Evolutionary conservation across 2,888 invertebrate genomes (phyloP).

Genomic region (Temnothorax rugatulus): DNA sequence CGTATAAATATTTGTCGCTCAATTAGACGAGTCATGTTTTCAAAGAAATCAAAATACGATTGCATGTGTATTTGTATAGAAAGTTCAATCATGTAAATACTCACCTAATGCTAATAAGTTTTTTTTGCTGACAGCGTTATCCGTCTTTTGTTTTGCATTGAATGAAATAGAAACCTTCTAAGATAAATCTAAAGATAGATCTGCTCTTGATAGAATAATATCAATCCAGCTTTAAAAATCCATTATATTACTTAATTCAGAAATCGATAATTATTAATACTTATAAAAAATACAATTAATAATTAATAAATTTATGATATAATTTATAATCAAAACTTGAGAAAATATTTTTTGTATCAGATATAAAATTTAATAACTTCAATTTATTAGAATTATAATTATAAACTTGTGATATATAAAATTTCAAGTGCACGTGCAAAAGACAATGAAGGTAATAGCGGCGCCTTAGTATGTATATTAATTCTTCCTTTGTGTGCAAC

Average conservation of each 20-base stretch:
- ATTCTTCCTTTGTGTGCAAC: slow-evolving; percentile 12
- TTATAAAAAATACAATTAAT: neutral
- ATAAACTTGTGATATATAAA: neutral
- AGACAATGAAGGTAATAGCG: neutral
- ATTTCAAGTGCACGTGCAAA: slow-evolving; percentile 37
- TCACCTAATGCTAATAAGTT: neutral
- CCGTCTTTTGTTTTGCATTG: neutral
- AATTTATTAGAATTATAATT: neutral
- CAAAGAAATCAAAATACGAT: neutral
- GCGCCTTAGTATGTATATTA: slow-evolving; percentile 57
- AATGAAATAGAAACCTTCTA: neutral
- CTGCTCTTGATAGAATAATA: neutral
- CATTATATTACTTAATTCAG: neutral
- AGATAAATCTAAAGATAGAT: neutral
- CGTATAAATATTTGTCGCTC: neutral
- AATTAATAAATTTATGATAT: neutral
- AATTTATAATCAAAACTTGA: neutral
- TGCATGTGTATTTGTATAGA: neutral
- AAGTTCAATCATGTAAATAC: neutral
- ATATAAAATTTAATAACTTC: neutral
- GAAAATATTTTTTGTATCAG: neutral
- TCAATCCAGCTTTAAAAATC: neutral
- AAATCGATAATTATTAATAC: neutral
- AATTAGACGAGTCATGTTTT: neutral
- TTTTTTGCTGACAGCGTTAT: neutral